Percentiles rank a stretch among this genome's conserved stretches.
phyloP scores from a whole-genome alignment of 2,797 vertebrate genomes.

The Stomatorhinus walkeri region DNA sequence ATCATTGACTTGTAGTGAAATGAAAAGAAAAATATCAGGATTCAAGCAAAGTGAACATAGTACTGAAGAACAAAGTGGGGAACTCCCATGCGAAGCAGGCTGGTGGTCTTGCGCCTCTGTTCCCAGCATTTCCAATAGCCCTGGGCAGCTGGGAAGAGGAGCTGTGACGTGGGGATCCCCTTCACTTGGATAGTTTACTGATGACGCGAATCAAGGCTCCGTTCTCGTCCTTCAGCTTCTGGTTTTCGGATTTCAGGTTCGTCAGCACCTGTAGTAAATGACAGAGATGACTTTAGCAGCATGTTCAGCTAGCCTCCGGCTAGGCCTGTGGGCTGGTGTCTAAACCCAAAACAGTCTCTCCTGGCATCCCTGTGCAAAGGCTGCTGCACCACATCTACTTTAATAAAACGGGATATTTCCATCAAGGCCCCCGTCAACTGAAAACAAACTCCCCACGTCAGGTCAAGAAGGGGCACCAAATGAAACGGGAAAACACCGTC shows the following conservation, averaged over 20 bases:
- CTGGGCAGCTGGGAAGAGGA: neutral
- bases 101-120: neutral
- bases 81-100: neutral
- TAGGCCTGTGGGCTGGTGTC: neutral
- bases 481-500: neutral
- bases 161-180: neutral
- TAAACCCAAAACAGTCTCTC: neutral
- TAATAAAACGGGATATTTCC: neutral
- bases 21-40: neutral
- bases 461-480: neutral
- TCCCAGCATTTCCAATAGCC: neutral
- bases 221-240: conserved; percentile 90
- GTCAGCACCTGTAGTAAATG: conserved; percentile 65
- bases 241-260: conserved; percentile 84
- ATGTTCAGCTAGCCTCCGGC: neutral
- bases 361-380: neutral
- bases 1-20: neutral
- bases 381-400: neutral
- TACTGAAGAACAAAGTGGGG: neutral
- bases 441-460: neutral
- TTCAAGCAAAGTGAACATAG: neutral
- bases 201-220: conserved; percentile 89
- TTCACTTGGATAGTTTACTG: conserved; percentile 87
- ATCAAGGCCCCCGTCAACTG: neutral
- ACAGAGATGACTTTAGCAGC: neutral